A percentile compares a stretch with the other conserved stretches of the same genome.
Evolutionary conservation across 1,140 invertebrate species (phyloP).

Genomic region (Calephelis nemesis): DNA sequence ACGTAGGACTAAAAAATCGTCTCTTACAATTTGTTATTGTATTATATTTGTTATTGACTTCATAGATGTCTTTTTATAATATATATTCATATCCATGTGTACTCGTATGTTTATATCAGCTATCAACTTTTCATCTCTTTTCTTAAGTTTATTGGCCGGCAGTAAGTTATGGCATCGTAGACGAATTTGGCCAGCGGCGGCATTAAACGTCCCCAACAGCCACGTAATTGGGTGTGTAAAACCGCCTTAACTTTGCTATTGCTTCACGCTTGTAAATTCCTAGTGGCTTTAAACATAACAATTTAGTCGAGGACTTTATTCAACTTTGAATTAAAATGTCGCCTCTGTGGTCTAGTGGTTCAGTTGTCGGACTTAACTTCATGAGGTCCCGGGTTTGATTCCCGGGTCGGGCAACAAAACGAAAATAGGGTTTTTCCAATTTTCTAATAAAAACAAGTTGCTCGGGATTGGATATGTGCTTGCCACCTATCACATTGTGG

Average conservation of each 20-base stretch:
- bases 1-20: too few relatives aligned
- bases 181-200: neutral
- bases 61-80: neutral
- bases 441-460: too few relatives aligned
- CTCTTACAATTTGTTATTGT: too few relatives aligned
- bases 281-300: slow-evolving; percentile 5
- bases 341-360: too few relatives aligned
- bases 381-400: too few relatives aligned
- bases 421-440: too few relatives aligned
- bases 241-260: slow-evolving; percentile 2
- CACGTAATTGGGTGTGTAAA: slow-evolving; percentile 6
- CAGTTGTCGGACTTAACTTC: too few relatives aligned
- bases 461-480: too few relatives aligned
- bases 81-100: neutral
- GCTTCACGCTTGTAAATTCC: slow-evolving; percentile 6
- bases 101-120: neutral
- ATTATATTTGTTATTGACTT: too few relatives aligned
- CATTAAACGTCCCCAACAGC: slow-evolving; percentile 10
- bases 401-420: too few relatives aligned
- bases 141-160: slow-evolving; percentile 6
- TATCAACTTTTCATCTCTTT: neutral
- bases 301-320: neutral
- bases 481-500: too few relatives aligned
- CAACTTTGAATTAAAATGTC: too few relatives aligned
- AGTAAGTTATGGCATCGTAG: slow-evolving; percentile 5